A percentile compares a stretch with the other conserved stretches of the same genome.
Evolutionary conservation across 2,797 vertebrate genomes (phyloP).

Genomic region (Notolepis coatsorum): DNA sequence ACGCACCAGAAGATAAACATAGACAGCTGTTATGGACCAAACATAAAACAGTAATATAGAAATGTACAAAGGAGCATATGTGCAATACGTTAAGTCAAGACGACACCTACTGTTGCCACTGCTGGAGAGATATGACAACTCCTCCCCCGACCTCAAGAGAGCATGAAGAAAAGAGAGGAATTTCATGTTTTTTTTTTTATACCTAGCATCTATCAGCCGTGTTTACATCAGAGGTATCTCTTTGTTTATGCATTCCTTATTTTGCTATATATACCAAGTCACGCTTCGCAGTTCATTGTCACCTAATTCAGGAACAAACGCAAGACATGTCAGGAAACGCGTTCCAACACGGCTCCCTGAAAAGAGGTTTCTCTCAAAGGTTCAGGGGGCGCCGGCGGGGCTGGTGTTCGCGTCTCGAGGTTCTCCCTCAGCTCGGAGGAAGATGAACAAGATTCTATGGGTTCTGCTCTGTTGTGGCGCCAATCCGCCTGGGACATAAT

Average conservation of each 20-base stretch:
- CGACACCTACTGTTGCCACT: neutral
- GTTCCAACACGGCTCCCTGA: neutral
- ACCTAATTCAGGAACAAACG: slow-evolving; percentile 20
- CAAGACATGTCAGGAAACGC: neutral
- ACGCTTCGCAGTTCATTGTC: slow-evolving; percentile 27
- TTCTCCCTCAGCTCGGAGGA: neutral
- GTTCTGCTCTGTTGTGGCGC: slow-evolving; percentile 10
- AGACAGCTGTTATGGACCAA: neutral
- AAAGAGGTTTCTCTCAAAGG: neutral
- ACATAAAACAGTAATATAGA: neutral
- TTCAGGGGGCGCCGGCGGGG: neutral
- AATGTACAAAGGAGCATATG: too few species aligned
- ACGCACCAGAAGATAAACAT: neutral
- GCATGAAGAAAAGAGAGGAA: slow-evolving; percentile 16
- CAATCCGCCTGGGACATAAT: neutral
- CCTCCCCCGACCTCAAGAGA: slow-evolving; percentile 2
- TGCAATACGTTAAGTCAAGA: too few species aligned
- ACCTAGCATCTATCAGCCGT: too few species aligned
- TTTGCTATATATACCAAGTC: slow-evolving; percentile 4
- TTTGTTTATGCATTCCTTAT: slow-evolving; percentile 23
- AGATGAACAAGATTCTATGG: slow-evolving; percentile 6
- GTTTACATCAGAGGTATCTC: slow-evolving; percentile 31
- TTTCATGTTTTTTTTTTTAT: slow-evolving; percentile 6
- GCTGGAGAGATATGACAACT: slow-evolving; percentile 9
- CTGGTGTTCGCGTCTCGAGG: neutral